phyloP scores from a whole-genome alignment of 2,113 vertebrate genomes.

The Zootoca vivipara region DNA sequence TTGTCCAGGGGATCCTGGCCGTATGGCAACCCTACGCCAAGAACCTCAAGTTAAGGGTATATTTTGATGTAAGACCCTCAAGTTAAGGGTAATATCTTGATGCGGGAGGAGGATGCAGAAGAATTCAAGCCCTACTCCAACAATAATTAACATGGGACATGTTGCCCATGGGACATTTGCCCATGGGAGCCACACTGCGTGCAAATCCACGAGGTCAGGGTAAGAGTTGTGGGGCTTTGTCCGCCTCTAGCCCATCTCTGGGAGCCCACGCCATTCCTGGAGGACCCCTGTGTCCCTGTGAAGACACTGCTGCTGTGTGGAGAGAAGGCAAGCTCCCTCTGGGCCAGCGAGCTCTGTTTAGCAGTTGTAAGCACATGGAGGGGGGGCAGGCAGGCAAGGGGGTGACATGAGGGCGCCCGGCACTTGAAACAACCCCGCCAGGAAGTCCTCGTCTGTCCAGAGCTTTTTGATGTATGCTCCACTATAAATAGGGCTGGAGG shows the following conservation, averaged over 20 bases:
- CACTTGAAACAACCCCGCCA: conserved; percentile 8
- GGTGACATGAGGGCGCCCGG: not conserved
- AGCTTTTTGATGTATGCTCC: conserved; percentile 7
- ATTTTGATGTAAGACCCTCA: not conserved
- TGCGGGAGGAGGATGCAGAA: not conserved
- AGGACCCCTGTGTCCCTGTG: not conserved
- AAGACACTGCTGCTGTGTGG: no score
- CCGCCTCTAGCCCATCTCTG: not conserved
- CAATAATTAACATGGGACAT: not conserved
- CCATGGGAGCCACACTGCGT: not conserved
- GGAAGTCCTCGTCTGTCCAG: conserved; percentile 9
- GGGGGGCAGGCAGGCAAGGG: not conserved
- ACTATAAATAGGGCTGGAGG: conserved; percentile 32
- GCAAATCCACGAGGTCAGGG: not conserved
- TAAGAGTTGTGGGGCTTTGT: no score
- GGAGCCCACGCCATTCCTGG: not conserved
- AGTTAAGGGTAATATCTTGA: not conserved
- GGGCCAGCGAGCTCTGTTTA: not conserved
- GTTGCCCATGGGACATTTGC: no score
- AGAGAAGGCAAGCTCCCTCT: not conserved
- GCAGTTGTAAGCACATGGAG: not conserved
- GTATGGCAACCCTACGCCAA: not conserved
- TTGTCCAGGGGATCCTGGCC: not conserved
- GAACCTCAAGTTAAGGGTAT: not conserved
- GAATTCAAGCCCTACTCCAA: not conserved